These are phyloP conservation scores for Heliconius ismenius DNA, from an alignment of 2,888 invertebrate genomes.

Conservation along the genomic window DNA sequence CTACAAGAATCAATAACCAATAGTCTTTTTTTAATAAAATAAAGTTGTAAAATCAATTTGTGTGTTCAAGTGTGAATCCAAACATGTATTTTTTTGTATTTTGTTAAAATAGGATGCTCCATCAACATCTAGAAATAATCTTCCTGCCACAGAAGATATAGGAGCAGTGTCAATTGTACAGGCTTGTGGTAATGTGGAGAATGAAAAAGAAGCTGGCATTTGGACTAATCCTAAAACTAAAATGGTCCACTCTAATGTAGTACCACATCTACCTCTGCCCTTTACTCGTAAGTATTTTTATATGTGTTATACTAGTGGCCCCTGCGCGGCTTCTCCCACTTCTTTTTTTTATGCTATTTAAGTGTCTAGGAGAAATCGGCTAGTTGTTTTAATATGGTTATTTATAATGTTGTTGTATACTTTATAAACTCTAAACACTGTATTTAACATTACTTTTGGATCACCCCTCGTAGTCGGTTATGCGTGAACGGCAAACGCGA, in stretches of 20 bases:
- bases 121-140: slow-evolving; percentile 66
- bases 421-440: no score
- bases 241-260: slow-evolving; percentile 74
- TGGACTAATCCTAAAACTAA: slow-evolving; percentile 79
- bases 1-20: no score
- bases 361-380: no score
- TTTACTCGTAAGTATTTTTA: slow-evolving; percentile 69
- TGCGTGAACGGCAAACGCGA: no score
- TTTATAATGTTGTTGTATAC: no score
- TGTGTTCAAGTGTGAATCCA: neutral
- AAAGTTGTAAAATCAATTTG: neutral
- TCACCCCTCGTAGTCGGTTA: no score
- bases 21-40: neutral
- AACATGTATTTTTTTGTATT: neutral
- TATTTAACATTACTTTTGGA: no score
- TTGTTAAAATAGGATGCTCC: slow-evolving; percentile 65
- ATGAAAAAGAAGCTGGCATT: slow-evolving; percentile 76
- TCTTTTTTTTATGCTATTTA: no score
- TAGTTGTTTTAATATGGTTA: no score
- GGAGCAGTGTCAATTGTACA: slow-evolving; percentile 74
- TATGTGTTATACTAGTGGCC: neutral
- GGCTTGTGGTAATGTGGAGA: slow-evolving; percentile 71
- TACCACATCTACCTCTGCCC: slow-evolving; percentile 73
- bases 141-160: slow-evolving; percentile 65
- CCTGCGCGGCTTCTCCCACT: no score